Evolutionary conservation across 2,888 invertebrate species (phyloP), one percentile per base, ranked within the genome.

Genomic region (Drosophila fungiperda): DNA sequence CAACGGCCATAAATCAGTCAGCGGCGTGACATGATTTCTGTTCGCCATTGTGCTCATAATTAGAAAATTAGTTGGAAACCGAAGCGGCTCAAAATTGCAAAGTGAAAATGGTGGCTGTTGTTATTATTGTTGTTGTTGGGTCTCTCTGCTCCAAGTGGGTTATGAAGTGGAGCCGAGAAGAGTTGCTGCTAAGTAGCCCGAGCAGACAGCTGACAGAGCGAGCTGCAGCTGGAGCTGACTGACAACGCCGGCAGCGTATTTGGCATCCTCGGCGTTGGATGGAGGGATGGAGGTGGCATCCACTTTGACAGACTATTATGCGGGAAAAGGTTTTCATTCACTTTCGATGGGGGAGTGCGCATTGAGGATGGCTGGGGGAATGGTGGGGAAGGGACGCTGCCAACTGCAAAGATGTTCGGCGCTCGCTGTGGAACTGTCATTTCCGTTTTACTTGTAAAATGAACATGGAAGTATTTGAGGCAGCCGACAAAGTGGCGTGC

Each of bases 1-100:
- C 91, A 92, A 91, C 70, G 87, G 79, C 91, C 83, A 93, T 93
- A 92, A 93, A 93, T 93, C 92, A 93, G 91, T 92, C 92, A 91
- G 88, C 90, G 71, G 85, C 81, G 89, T 91, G 91, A 92, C 92
- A 92, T 87, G 91, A 90, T 91, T 92, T 92, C 91, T 86, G 88
- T 71, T 68, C 73, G 83, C 90, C 55, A 63, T 91, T 90, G 50
- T 71, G 77, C 89, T 93, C 93, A 92, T 92, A 93, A 92, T 93
- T 93, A 92, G 91, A 90, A 92, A 92, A 92, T 90, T 87, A 87
- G 87, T 76, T 80, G 64, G 73, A 68, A 76, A 74, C 67, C 63
- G 75, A 65, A 80, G 35, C 57, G 67, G 35, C 63, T 65, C 53
- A 54, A 69, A 72, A 75, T 65, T 42, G 69, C 73, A 58, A 74